Evolutionary conservation across 92 coral and sea anemone species (phyloP).

Genomic region (Virgularia gustaviana): DNA sequence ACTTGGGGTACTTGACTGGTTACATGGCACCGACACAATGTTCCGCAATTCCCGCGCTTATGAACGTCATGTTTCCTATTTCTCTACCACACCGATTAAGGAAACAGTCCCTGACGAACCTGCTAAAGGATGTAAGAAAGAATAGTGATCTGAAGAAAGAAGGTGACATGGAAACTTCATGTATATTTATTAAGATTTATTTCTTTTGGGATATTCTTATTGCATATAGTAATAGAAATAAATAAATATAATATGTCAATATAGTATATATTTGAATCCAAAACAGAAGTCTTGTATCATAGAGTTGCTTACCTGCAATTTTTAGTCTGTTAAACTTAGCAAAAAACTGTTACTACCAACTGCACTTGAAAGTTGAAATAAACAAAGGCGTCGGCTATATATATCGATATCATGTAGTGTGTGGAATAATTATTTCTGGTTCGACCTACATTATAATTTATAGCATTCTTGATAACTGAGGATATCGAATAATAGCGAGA

Average conservation of each 20-base stretch:
- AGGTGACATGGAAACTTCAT: background rate
- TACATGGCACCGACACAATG: slow-evolving; percentile 89
- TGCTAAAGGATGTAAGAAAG: slow-evolving; percentile 56
- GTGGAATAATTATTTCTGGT: too few relatives aligned
- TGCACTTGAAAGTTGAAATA: too few relatives aligned
- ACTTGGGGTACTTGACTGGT: slow-evolving; percentile 92
- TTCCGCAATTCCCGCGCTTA: slow-evolving; percentile 85
- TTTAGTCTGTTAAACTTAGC: too few relatives aligned
- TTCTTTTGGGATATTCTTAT: background rate
- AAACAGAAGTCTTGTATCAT: too few relatives aligned
- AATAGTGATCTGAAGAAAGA: slow-evolving; percentile 14
- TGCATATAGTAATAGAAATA: background rate
- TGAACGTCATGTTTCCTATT: slow-evolving; percentile 82
- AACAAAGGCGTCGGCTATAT: too few relatives aligned
- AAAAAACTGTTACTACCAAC: too few relatives aligned
- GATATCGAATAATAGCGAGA: too few relatives aligned
- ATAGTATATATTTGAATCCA: background rate
- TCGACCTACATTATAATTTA: too few relatives aligned
- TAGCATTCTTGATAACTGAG: too few relatives aligned
- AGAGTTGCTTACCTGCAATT: too few relatives aligned
- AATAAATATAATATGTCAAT: background rate
- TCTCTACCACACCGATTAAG: slow-evolving; percentile 70
- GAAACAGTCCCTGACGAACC: slow-evolving; percentile 72
- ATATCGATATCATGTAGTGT: too few relatives aligned
- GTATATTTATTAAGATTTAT: background rate